Percentiles rank a stretch among this genome's conserved stretches.
These are phyloP conservation scores for Drosophila saltans DNA, from an alignment of 1,140 invertebrate genomes.

Conservation along the genomic window DNA sequence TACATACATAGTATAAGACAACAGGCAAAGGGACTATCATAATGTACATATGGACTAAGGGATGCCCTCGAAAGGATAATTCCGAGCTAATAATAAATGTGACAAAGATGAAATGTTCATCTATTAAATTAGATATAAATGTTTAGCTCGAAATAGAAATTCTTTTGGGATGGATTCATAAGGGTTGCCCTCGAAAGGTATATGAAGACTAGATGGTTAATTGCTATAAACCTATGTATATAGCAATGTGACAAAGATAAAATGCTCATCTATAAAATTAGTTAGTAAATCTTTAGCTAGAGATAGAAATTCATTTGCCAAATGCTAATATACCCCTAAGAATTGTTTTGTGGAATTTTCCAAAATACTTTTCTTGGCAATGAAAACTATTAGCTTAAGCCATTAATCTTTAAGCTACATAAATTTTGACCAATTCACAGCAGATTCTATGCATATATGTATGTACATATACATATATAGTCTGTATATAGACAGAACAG, in stretches of 20 bases:
- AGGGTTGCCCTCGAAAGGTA: too few relatives aligned
- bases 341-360: too few relatives aligned
- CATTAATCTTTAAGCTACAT: conserved; percentile 67
- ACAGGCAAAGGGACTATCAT: conserved; percentile 12
- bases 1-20: conserved; percentile 43
- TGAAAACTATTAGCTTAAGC: conserved; percentile 68
- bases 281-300: too few relatives aligned
- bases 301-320: neutral
- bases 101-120: too few relatives aligned
- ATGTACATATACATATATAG: conserved; percentile 2
- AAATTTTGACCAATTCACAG: conserved; percentile 22
- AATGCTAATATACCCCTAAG: conserved; percentile 34
- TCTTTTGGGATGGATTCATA: too few relatives aligned
- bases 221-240: too few relatives aligned
- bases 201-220: too few relatives aligned
- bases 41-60: neutral
- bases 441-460: conserved; percentile 24
- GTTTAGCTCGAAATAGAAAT: too few relatives aligned
- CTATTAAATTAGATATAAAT: too few relatives aligned
- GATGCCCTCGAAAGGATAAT: neutral
- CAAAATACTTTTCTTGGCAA: conserved; percentile 50
- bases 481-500: neutral
- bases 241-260: too few relatives aligned
- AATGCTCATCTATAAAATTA: too few relatives aligned
- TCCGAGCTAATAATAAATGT: too few relatives aligned